A percentile compares a stretch with the other conserved stretches of the same genome.
Conservation (phyloP, 2,888 invertebrate species). For the Halictus ligatus region DNA sequence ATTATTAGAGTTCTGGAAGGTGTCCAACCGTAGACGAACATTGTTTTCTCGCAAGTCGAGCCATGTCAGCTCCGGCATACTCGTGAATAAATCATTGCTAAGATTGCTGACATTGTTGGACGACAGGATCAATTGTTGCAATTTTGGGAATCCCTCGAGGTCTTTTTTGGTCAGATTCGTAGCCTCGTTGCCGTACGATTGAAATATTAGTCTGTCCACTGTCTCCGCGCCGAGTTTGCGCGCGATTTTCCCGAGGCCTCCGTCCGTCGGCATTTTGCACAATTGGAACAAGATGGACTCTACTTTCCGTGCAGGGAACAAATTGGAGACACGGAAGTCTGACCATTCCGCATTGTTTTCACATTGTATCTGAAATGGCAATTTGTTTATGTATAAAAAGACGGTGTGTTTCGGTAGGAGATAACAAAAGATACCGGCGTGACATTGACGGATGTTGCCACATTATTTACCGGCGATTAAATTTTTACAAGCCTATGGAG, state of each 20-base stretch:
- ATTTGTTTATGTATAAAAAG: neutral
- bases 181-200: constrained; percentile 54
- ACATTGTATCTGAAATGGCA: constrained; percentile 62
- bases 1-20: constrained; percentile 74
- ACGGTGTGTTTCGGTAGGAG: no score
- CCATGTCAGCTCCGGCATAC: constrained; percentile 87
- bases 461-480: no score
- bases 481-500: no score
- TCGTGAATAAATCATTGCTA: constrained; percentile 87
- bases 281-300: constrained; percentile 59
- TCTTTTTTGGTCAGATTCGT: constrained; percentile 85
- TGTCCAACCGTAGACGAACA: constrained; percentile 33
- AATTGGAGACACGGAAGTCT: constrained; percentile 61
- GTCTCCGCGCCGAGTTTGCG: constrained; percentile 61
- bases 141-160: constrained; percentile 86
- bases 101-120: constrained; percentile 87
- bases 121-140: constrained; percentile 86
- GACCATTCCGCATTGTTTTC: constrained; percentile 65
- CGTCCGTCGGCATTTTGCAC: constrained; percentile 69
- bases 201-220: constrained; percentile 65
- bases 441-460: no score
- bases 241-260: constrained; percentile 66
- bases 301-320: constrained; percentile 1
- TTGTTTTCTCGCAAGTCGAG: constrained; percentile 88
- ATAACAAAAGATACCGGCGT: no score